Evolutionary conservation across 1,140 invertebrate genomes (phyloP).

Genomic region (Drosophila sucinea): DNA sequence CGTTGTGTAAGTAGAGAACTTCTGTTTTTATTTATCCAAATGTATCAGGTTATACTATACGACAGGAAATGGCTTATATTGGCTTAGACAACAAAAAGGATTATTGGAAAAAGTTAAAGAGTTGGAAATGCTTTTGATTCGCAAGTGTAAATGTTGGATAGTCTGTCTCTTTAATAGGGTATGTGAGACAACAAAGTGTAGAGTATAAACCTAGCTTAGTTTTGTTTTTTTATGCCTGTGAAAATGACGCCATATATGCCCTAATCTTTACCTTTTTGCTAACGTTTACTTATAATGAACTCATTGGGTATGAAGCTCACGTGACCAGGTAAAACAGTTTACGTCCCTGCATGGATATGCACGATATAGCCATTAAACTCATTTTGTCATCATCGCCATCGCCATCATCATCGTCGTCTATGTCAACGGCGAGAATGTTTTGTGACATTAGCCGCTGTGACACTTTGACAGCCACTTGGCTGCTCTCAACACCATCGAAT

Average conservation of each 20-base stretch:
- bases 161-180: no score
- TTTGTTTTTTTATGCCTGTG: background rate
- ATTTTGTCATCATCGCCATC: conserved; percentile 26
- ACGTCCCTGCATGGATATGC: conserved; percentile 17
- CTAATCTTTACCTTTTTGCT: background rate
- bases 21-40: conserved; percentile 31
- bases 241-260: conserved; percentile 24
- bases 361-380: conserved; percentile 48
- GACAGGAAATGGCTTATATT: conserved; percentile 23
- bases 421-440: background rate
- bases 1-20: conserved; percentile 12
- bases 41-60: background rate
- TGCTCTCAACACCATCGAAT: conserved; percentile 20
- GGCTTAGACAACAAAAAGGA: background rate
- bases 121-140: no score
- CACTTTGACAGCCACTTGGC: conserved; percentile 23
- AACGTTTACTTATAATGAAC: conserved; percentile 5
- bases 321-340: conserved; percentile 47
- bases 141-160: no score
- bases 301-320: conserved; percentile 42
- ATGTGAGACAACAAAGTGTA: conserved; percentile 15
- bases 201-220: background rate
- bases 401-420: no score
- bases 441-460: conserved; percentile 11
- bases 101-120: conserved; percentile 14